Evolutionary conservation across 2,113 vertebrate genomes (phyloP), one percentile per base, ranked within the genome.

Genomic region (Myocastor coypus): DNA sequence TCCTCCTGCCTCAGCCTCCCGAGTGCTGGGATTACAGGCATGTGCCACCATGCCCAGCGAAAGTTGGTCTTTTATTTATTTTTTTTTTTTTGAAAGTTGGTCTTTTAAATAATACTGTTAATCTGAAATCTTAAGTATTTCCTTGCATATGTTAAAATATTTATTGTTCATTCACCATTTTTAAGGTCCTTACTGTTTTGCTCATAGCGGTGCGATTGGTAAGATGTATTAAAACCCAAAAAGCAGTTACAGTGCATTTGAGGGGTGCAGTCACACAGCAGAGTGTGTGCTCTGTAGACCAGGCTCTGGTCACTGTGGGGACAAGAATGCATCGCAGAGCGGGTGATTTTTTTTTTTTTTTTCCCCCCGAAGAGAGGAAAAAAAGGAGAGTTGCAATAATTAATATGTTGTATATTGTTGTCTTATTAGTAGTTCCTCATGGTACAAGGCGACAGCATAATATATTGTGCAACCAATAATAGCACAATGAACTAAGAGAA

Each of bases 91-190:
- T n/a, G n/a, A n/a, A 26, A 0, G 30, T 5, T 77, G 13, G 28
- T 87, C 85, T 61, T 75, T 42, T 57, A 80, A 83, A n/a, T 89
- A 91, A 83, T 26, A 5, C 26, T 86, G 28, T 88, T 97, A 89
- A 83, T 91, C 86, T 87, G 57, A 34, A 66, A 66, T 94, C 50
- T 55, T 94, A 64, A 22, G 14, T 37, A 26, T 92, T 83, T 34
- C 28, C 77, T 84, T 87, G 46, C 0, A 68, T 87, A 94, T 85
- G 17, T 82, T 87, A 52, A 57, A 77, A 69, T 77, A n/a, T 40
- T 85, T 68, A 42, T 75, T 96, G 14, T 93, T 94, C 63, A 68
- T 37, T 89, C 16, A 20, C 5, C 40, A 26, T 59, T 94, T 95
- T 63, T 88, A 64, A 17, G 68, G 78, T 63, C 32, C 59, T 10